Evolutionary conservation across 1,140 invertebrate genomes (phyloP).

Genomic region (Apis cerana): DNA sequence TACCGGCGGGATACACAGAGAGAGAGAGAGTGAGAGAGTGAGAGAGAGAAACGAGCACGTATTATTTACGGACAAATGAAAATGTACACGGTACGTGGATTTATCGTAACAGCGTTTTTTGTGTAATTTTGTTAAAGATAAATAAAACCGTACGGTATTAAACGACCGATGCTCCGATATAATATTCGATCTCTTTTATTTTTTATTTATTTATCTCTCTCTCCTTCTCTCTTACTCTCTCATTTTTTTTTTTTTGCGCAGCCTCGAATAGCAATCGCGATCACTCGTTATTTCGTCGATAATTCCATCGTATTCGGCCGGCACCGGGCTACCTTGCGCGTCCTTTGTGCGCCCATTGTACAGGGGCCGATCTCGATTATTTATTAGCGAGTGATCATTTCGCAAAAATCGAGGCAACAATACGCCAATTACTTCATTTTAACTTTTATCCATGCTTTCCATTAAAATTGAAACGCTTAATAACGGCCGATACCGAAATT

Average conservation of each 20-base stretch:
- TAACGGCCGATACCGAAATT: neutral
- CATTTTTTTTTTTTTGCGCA: neutral
- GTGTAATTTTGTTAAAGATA: constrained; percentile 19
- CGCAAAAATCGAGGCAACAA: too few species aligned
- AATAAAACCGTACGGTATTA: neutral
- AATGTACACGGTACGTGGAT: constrained; percentile 7
- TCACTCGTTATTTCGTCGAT: constrained; percentile 1
- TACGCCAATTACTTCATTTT: too few species aligned
- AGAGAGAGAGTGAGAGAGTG: too few species aligned
- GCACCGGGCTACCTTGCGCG: too few species aligned
- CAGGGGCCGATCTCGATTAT: neutral
- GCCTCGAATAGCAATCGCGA: neutral
- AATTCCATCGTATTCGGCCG: neutral
- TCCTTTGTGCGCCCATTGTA: too few species aligned
- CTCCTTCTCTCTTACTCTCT: neutral
- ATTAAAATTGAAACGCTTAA: neutral
- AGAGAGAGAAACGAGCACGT: neutral
- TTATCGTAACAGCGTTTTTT: constrained; percentile 3
- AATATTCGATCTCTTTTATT: neutral
- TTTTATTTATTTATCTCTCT: neutral
- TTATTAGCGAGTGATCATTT: neutral
- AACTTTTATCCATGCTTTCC: neutral
- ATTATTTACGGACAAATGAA: constrained; percentile 27
- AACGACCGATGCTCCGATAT: constrained; percentile 2
- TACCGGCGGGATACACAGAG: neutral